These are phyloP conservation scores for Drosophila anceps DNA, from an alignment of 2,888 invertebrate species.

Conservation along the genomic window DNA sequence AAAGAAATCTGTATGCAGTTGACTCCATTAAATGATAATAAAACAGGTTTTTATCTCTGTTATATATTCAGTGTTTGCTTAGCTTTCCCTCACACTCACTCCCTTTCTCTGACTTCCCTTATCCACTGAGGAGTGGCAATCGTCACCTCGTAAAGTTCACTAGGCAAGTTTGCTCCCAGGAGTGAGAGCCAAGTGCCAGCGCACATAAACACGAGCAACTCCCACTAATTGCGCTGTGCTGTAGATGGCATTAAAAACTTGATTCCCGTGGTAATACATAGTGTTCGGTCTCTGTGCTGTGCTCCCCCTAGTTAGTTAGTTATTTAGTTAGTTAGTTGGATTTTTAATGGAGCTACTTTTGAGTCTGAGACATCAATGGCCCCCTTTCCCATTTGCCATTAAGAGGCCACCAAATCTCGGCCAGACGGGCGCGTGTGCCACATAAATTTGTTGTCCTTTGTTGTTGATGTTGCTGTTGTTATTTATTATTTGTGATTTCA, in stretches of 20 bases:
- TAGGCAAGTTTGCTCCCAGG: slow-evolving; percentile 1
- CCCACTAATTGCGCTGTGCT: slow-evolving; percentile 27
- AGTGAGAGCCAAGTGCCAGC: background rate
- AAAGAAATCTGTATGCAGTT: background rate
- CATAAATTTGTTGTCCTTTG: slow-evolving; percentile 63
- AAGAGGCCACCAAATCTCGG: slow-evolving; percentile 27
- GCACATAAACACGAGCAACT: slow-evolving; percentile 31
- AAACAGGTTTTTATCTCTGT: slow-evolving; percentile 1
- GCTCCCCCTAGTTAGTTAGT: background rate
- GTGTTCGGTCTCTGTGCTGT: background rate
- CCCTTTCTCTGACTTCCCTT: background rate
- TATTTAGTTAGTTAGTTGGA: background rate
- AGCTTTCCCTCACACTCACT: background rate
- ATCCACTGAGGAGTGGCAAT: background rate
- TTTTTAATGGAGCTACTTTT: slow-evolving; percentile 24
- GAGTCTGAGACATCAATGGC: slow-evolving; percentile 4
- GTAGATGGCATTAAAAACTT: slow-evolving; percentile 2
- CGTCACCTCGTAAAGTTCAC: slow-evolving; percentile 13
- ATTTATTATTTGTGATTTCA: slow-evolving; percentile 41
- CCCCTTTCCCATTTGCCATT: slow-evolving; percentile 14
- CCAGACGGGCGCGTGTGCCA: slow-evolving; percentile 70
- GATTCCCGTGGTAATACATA: slow-evolving; percentile 2
- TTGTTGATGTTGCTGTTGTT: slow-evolving; percentile 34
- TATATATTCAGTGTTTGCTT: background rate
- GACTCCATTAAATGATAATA: slow-evolving; percentile 6